These are phyloP conservation scores for Diloba caeruleocephala DNA, from an alignment of 2,888 invertebrate genomes.

Conservation along the genomic window DNA sequence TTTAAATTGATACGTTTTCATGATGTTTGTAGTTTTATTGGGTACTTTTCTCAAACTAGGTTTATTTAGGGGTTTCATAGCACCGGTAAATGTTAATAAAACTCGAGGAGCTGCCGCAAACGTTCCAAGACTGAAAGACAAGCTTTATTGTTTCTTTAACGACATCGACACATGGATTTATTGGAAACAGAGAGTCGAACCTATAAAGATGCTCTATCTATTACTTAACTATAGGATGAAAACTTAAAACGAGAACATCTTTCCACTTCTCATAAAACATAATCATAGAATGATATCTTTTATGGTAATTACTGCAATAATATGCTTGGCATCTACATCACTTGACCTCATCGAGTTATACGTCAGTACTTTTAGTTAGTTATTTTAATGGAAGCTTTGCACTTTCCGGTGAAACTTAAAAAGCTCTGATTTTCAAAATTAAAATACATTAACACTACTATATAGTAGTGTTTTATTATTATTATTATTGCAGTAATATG, in stretches of 20 bases:
- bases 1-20: slow-evolving; percentile 15
- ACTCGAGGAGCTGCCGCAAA: slow-evolving; percentile 45
- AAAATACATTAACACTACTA: too few species aligned
- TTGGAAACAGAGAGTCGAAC: slow-evolving; percentile 44
- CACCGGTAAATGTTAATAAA: slow-evolving; percentile 57
- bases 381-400: too few species aligned
- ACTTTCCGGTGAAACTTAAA: too few species aligned
- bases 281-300: too few species aligned
- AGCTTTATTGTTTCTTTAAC: slow-evolving; percentile 68
- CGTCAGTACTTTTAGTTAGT: too few species aligned
- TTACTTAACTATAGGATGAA: slow-evolving; percentile 2
- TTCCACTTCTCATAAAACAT: too few species aligned
- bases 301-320: too few species aligned
- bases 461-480: too few species aligned
- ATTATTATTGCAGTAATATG: too few species aligned
- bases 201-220: slow-evolving; percentile 26
- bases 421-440: too few species aligned
- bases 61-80: slow-evolving; percentile 51
- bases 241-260: slow-evolving; percentile 7
- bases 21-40: slow-evolving; percentile 14
- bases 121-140: slow-evolving; percentile 29
- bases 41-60: slow-evolving; percentile 37
- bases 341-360: too few species aligned
- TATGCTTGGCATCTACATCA: too few species aligned
- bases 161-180: slow-evolving; percentile 61